Base-by-base conservation (phyloP, 2,888 invertebrate genomes). In the Cantharis rufa region DNA sequence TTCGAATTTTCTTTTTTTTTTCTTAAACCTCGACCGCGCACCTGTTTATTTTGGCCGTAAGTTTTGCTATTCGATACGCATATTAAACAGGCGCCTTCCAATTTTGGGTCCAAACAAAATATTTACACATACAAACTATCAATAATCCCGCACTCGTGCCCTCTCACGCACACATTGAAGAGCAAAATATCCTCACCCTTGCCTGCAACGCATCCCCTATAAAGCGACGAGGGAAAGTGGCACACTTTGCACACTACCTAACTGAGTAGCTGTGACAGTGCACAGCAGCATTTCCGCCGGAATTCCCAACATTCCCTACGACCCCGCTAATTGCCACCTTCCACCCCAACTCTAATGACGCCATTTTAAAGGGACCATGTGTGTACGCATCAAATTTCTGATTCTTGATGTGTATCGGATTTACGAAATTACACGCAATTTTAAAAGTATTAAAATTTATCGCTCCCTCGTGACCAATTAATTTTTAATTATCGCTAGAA, bases 171-270 rank as follows among this genome's bases (percentile, higher is more conserved):
- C 64, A 18, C 68, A 62, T 62, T 27, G 71, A 16, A 62, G 68
- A 21, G 66, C 27, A n/a, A 15, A 63, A 70, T 72, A 70, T 72
- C 72, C 15, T 75, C 75, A 71, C 70, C 78, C 70, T 71, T 71
- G 18, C 72, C 48, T 72, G 68, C 24, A 24, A 24, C 62, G 64
- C 69, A 64, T 72, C 77, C 72, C 79, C 76, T 90, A 48, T 48
- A 90, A 84, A 89, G 89, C 81, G 90, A 89, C 0, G 90, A 90
- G 89, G 89, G 81, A 90, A 90, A 84, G 90, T 89, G 0, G 89
- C 89, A 69, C 89, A 89, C 80, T 90, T 89, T 0, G 89, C 89
- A 66, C 89, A 88, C 79, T 90, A 90, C 0, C 88, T 86, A 69
- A 89, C 89, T 2, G 89, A 87, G 0, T 90, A 90, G 1, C 89